Percentiles rank a stretch among this genome's conserved stretches.
These are phyloP conservation scores for Priocnemis perturbator DNA, from an alignment of 2,888 invertebrate species.

Conservation along the genomic window DNA sequence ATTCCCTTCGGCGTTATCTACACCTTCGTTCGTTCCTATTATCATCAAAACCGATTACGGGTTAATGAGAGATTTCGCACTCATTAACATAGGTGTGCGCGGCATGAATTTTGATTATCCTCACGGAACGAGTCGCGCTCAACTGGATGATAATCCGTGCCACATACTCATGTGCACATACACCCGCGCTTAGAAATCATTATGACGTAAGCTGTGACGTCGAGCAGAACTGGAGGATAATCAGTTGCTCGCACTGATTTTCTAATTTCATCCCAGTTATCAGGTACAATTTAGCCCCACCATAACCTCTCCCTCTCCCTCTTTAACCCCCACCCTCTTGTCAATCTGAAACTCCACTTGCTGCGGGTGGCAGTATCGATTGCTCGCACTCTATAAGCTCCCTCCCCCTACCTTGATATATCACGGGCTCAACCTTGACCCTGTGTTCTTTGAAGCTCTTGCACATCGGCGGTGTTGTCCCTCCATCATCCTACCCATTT, in stretches of 20 bases:
- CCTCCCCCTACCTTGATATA: constrained; percentile 28
- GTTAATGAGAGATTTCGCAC: no score
- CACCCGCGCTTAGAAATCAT: constrained; percentile 12
- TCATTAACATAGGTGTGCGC: no score
- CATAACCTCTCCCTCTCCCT: constrained; percentile 19
- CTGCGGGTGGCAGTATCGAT: constrained; percentile 48
- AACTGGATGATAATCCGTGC: no score
- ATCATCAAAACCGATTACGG: no score
- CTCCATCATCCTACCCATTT: background rate
- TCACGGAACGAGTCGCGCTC: no score
- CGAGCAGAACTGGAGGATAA: constrained; percentile 26
- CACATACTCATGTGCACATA: no score
- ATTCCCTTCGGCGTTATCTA: no score
- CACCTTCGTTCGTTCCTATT: no score
- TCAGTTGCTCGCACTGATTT: constrained; percentile 44
- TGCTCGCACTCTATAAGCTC: constrained; percentile 30
- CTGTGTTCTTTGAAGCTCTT: constrained; percentile 41
- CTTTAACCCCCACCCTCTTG: constrained; percentile 14
- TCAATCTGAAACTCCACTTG: constrained; percentile 26
- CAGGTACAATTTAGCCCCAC: background rate
- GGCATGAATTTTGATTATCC: no score
- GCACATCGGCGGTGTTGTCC: background rate
- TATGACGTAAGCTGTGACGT: constrained; percentile 45
- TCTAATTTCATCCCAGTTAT: constrained; percentile 18
- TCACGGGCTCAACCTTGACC: constrained; percentile 53